Evolutionary conservation across 2,113 vertebrate species (phyloP).

Genomic region (Talpa occidentalis): DNA sequence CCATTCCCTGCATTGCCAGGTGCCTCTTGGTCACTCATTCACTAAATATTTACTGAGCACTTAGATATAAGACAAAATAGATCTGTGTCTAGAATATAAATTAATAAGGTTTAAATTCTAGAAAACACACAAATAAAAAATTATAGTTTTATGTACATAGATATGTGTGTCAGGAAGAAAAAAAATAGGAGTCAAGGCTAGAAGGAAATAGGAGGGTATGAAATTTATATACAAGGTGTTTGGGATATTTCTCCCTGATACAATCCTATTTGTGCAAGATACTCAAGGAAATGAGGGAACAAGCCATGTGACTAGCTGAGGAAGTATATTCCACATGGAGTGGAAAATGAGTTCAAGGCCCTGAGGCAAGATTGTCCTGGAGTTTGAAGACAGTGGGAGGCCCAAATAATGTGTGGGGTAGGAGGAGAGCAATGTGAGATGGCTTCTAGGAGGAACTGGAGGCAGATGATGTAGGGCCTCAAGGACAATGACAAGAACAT

Average conservation of each 20-base stretch:
- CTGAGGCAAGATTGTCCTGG: background rate
- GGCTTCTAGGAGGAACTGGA: background rate
- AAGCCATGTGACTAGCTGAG: background rate
- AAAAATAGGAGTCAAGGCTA: background rate
- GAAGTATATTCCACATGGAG: background rate
- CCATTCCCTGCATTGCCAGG: background rate
- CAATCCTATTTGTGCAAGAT: background rate
- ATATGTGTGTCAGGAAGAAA: background rate
- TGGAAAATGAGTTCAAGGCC: background rate
- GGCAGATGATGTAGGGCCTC: background rate
- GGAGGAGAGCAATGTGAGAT: background rate
- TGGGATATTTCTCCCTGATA: background rate
- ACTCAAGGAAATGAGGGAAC: background rate
- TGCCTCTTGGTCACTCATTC: background rate
- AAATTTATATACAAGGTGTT: background rate
- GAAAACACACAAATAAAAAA: background rate
- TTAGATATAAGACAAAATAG: background rate
- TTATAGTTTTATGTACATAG: background rate
- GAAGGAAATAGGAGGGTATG: background rate
- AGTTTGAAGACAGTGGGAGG: background rate
- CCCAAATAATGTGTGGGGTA: background rate
- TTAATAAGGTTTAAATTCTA: background rate
- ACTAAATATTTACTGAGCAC: background rate
- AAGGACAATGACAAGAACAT: background rate
- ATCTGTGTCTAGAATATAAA: background rate